phyloP scores from a whole-genome alignment of 2,113 vertebrate species.

The Pipra filicauda region DNA sequence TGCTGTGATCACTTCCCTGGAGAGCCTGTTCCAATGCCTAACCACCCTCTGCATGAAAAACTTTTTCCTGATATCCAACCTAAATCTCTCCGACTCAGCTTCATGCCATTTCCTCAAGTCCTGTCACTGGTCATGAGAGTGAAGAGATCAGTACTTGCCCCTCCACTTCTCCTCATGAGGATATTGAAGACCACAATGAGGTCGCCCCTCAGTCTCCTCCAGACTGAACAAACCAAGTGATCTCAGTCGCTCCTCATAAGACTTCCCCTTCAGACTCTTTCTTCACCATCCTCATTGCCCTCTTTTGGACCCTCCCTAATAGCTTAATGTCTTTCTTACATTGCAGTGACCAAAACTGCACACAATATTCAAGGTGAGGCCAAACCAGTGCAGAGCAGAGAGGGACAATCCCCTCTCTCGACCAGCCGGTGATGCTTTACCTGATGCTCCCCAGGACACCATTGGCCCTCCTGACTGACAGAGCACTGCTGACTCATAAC shows the following conservation, averaged over 20 bases:
- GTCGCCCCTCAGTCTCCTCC: not conserved
- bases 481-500: not conserved
- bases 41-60: not conserved
- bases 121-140: not conserved
- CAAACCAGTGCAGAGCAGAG: accelerated
- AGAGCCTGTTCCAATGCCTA: not conserved
- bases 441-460: accelerated
- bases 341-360: not conserved
- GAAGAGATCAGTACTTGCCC: not conserved
- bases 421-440: accelerated
- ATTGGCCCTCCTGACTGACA: not conserved
- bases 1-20: not conserved
- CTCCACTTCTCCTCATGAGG: accelerated
- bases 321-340: not conserved
- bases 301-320: not conserved
- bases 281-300: not conserved
- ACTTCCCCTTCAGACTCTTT: not conserved
- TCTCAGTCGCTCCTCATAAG: not conserved
- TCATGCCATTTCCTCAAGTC: not conserved
- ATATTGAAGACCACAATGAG: not conserved
- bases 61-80: not conserved
- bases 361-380: accelerated
- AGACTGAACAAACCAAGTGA: not conserved
- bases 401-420: not conserved
- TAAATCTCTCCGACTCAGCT: not conserved